phyloP scores from a whole-genome alignment of 2,113 vertebrate genomes.

The Loxodonta africana region DNA sequence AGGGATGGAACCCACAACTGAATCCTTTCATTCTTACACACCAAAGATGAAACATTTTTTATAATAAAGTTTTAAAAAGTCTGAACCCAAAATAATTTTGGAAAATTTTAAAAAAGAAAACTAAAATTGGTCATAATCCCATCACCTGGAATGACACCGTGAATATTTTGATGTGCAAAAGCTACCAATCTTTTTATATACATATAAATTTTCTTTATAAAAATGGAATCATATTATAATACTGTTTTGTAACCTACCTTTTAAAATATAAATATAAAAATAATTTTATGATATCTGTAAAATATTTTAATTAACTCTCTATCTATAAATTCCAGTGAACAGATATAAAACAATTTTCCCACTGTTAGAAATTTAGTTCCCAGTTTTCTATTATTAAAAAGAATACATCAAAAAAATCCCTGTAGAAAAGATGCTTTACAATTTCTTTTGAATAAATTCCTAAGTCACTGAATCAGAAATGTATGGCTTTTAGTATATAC shows the following conservation, averaged over 20 bases:
- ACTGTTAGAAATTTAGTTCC: constrained; percentile 49
- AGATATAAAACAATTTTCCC: constrained; percentile 32
- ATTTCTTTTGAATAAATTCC: constrained; percentile 34
- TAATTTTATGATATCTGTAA: neutral
- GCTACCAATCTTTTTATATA: constrained; percentile 17
- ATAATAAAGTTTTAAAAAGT: constrained; percentile 2
- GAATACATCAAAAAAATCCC: neutral
- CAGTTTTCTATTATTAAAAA: constrained; percentile 9
- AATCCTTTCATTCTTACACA: constrained; percentile 17
- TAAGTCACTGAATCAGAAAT: constrained; percentile 35
- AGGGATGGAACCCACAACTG: neutral
- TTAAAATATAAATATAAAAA: constrained; percentile 2
- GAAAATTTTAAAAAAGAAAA: neutral
- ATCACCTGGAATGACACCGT: constrained; percentile 41
- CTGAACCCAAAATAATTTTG: constrained; percentile 25
- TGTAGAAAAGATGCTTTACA: neutral
- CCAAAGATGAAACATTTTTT: constrained; percentile 5
- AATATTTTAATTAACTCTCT: constrained; percentile 19
- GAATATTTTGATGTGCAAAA: neutral
- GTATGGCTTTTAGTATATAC: neutral
- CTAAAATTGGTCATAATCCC: neutral
- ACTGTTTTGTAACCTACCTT: neutral
- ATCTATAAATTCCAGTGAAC: neutral
- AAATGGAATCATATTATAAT: constrained; percentile 10
- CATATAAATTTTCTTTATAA: constrained; percentile 7